Evolutionary conservation across 2,888 invertebrate genomes (phyloP), one percentile per base, ranked within the genome.

Genomic region (Euclidia mi): DNA sequence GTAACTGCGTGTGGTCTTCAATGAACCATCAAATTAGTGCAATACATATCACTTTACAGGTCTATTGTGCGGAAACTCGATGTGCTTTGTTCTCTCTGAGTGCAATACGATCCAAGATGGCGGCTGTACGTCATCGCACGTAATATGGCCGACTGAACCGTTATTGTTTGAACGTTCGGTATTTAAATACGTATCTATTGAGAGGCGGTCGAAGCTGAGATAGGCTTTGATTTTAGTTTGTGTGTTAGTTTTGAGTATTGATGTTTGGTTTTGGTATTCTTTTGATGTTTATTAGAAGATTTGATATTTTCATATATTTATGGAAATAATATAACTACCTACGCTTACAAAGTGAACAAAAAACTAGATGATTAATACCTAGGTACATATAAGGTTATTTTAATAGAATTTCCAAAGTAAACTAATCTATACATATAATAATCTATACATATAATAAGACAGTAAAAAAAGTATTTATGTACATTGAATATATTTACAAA

Each of bases 21-120:
- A 62, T 68, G 61, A 59, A 52, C 58, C 52, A 47, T 58, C 59
- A 63, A 73, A 76, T 75, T 71, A 68, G 53, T 64, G 61, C 55
- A 63, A 41, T 59, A 61, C 64, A 69, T 68, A 76, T 76, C 74
- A 69, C 52, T 62, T 76, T 65, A 66, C 62, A 78, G 71, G 48
- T 66, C 81, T 78, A 87, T 87, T 89, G 88, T 89, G 78, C 78
- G 69, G 79, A 78, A 81, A 82, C 75, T 79, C 73, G 78, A 79
- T 63, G 70, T 71, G 86, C 88, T 89, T 92, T 92, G 92, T 92
- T 91, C 84, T 64, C 25, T 18, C 67, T 68, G 81, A 85, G 87
- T 89, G 90, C 90, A 90, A 90, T 80, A 68, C 73, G 75, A 87
- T 80, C 73, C 86, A 91, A 89, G 75, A 92, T 92, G 92, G 92